These are phyloP conservation scores for Sericinus montela DNA, from an alignment of 2,888 invertebrate species.

Conservation along the genomic window DNA sequence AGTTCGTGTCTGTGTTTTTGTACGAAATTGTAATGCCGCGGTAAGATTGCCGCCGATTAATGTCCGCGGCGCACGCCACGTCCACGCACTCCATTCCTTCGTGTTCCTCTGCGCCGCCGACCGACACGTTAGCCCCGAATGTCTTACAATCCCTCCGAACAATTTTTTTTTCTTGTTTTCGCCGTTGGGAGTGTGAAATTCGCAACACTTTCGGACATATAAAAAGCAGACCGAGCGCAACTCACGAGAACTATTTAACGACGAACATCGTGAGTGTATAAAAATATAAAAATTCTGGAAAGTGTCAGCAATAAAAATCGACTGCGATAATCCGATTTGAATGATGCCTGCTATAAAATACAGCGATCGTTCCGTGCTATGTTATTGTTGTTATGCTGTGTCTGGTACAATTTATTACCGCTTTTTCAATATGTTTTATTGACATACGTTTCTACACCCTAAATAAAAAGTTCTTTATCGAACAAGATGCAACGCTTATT, in stretches of 20 bases:
- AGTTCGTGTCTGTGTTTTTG: not conserved
- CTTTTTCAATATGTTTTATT: constrained; percentile 56
- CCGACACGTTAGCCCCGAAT: constrained; percentile 37
- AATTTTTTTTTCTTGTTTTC: constrained; percentile 36
- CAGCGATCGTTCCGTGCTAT: constrained; percentile 29
- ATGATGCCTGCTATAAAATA: constrained; percentile 50
- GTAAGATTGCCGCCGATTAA: constrained; percentile 37
- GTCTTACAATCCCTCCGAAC: constrained; percentile 43
- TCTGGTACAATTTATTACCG: constrained; percentile 45
- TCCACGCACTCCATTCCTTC: constrained; percentile 33
- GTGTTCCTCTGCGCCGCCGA: constrained; percentile 30
- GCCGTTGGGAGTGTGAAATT: constrained; percentile 54
- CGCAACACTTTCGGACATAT: constrained; percentile 34
- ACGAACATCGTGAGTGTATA: too few relatives aligned
- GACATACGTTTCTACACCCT: constrained; percentile 58
- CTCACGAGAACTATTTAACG: not conserved
- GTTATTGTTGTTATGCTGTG: constrained; percentile 24
- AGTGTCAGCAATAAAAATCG: constrained; percentile 38
- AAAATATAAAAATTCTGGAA: not conserved
- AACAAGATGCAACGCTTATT: constrained; percentile 52
- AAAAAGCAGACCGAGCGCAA: not conserved
- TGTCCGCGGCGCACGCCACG: constrained; percentile 34
- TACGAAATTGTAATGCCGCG: constrained; percentile 24
- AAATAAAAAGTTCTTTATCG: constrained; percentile 34
- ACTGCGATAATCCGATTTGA: constrained; percentile 50